These are phyloP conservation scores for Pyrocephalus nanus DNA, from an alignment of 2,797 vertebrate species.

Conservation along the genomic window DNA sequence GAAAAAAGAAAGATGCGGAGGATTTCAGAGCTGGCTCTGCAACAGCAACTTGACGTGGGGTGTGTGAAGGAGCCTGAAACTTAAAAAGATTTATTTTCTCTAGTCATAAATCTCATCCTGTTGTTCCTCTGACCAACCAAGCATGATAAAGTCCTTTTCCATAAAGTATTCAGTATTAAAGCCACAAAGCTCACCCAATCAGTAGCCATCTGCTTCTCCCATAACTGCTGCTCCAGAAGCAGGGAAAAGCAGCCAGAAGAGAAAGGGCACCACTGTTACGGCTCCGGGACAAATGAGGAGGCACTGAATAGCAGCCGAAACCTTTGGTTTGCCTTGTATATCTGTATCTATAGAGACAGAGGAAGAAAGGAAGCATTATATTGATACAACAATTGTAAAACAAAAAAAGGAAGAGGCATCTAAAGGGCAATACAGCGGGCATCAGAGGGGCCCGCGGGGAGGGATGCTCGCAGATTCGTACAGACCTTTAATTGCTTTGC, in stretches of 20 bases:
- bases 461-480: conserved; percentile 74
- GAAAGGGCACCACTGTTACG: conserved; percentile 79
- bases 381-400: conserved; percentile 80
- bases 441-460: conserved; percentile 71
- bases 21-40: conserved; percentile 1
- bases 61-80: conserved; percentile 71
- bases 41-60: conserved; percentile 40
- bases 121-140: conserved; percentile 82
- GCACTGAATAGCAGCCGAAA: conserved; percentile 78
- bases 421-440: conserved; percentile 77
- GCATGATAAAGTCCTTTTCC: conserved; percentile 86
- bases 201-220: conserved; percentile 89
- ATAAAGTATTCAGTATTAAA: conserved; percentile 86
- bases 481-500: conserved; percentile 79
- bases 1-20: neutral
- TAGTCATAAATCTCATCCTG: conserved; percentile 80
- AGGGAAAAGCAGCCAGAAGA: conserved; percentile 74
- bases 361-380: conserved; percentile 82
- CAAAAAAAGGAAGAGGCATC: conserved; percentile 79
- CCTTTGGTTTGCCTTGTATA: conserved; percentile 77
- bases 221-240: conserved; percentile 79
- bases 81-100: conserved; percentile 82
- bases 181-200: conserved; percentile 86
- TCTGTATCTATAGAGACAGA: conserved; percentile 82
- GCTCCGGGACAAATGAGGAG: conserved; percentile 79